phyloP scores from a whole-genome alignment of 2,888 invertebrate genomes.

The Meteorus colon region DNA sequence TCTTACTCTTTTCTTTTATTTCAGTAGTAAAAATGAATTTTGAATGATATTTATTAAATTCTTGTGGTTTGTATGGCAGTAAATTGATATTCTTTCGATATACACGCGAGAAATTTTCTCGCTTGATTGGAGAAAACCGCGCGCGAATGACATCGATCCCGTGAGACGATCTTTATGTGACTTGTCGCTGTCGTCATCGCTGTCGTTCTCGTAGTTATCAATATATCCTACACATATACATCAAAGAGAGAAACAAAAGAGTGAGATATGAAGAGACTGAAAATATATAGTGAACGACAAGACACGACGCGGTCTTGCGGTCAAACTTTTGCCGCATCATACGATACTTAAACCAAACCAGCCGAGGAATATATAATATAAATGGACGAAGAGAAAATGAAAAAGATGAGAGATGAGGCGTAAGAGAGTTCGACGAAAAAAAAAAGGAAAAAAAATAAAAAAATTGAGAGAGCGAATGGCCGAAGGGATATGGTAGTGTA shows the following conservation, averaged over 20 bases:
- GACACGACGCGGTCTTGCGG: conserved; percentile 35
- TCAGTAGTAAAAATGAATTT: not conserved
- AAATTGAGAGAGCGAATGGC: conserved; percentile 33
- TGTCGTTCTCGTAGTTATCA: conserved; percentile 21
- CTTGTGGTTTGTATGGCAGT: not conserved
- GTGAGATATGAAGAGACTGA: conserved; percentile 2
- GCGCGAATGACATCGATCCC: conserved; percentile 51
- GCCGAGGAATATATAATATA: conserved; percentile 17
- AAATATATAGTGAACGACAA: conserved; percentile 22
- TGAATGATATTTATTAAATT: conserved; percentile 2
- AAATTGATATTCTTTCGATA: conserved; percentile 24
- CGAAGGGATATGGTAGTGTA: conserved; percentile 15
- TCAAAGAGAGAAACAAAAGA: conserved; percentile 1
- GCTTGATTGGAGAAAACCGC: conserved; percentile 42
- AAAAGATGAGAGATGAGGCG: conserved; percentile 25
- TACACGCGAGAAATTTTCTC: conserved; percentile 44
- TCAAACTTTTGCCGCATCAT: conserved; percentile 39
- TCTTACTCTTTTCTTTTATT: not conserved
- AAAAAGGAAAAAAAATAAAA: conserved; percentile 29
- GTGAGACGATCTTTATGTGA: conserved; percentile 46
- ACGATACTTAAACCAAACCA: conserved; percentile 38
- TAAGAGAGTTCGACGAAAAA: conserved; percentile 22
- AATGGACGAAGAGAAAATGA: conserved; percentile 7
- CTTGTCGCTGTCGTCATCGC: conserved; percentile 12
- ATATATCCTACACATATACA: not conserved